Base-by-base conservation (phyloP, 2,113 vertebrate genomes). In the Phyllopteryx taeniolatus region DNA sequence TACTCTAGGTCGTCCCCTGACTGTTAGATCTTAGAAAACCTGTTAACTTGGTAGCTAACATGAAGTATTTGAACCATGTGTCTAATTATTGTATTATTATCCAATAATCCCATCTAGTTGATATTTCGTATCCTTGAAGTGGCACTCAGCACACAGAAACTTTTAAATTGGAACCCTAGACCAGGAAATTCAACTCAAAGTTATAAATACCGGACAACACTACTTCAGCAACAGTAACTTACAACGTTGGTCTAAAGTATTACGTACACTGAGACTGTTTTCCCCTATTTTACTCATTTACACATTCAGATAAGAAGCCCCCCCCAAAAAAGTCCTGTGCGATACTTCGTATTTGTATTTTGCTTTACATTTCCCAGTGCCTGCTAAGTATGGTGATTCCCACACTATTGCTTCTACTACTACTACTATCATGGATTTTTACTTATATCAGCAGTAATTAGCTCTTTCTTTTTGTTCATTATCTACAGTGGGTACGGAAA, bases 1-100 rank as follows among this genome's bases (percentile, higher is more conserved):
- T 22, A 59, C 56, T 66, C 64, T 83, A 71, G 73, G 80, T 76
- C 53, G 27, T 54, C 57, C 39, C 8, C 59, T 15, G 59, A 15
- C 31, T 17, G 6, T 61, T 35, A 71, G 73, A 72, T 13, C 31
- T 46, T 33, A 8, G 73, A 68, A 47, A 63, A 33, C 60, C 33
- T 67, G 68, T 43, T 68, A 71, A 68, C 42, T 71, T 14, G 56
- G 20, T 68, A 67, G 59, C 4, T 73, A 62, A 39, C 63, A 68
- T 33, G 1, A 42, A 9, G 19, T 35, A 39, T 1, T 22, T 65
- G 8, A 74, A 71, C 3, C 63, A 27, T 8, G 61, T 31, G 5
- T 35, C 0, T 57, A 57, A 57, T 27, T 27, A 2, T 10, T 56
- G 54, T 22, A n/a, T 22, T n/a, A n/a, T 20, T 46, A 12, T 46